A percentile compares a stretch with the other conserved stretches of the same genome.
phyloP scores from a whole-genome alignment of 2,797 vertebrate species.

The Tachyglossus aculeatus region DNA sequence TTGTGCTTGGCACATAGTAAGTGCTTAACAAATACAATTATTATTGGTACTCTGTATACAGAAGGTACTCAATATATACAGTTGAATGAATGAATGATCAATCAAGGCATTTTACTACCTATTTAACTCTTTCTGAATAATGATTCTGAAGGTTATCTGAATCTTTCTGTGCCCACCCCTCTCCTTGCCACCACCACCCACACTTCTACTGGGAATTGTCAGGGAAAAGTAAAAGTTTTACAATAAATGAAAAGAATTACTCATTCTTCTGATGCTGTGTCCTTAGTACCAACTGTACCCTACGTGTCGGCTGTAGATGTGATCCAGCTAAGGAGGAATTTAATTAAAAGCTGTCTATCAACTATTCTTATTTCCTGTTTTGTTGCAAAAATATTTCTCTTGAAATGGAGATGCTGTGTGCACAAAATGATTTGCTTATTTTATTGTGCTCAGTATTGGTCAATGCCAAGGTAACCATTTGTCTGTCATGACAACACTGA shows the following conservation, averaged over 20 bases:
- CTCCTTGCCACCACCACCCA: rapidly evolving
- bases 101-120: too few relatives aligned
- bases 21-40: too few relatives aligned
- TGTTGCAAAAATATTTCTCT: not conserved
- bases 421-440: rapidly evolving
- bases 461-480: not conserved
- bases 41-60: too few relatives aligned
- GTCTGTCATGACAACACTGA: too few relatives aligned
- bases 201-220: rapidly evolving
- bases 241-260: not conserved
- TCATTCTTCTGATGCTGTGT: not conserved
- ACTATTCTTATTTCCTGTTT: not conserved
- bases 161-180: too few relatives aligned
- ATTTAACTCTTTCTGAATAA: too few relatives aligned
- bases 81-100: too few relatives aligned
- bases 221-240: rapidly evolving
- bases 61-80: too few relatives aligned
- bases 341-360: not conserved
- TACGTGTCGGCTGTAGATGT: not conserved
- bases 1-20: too few relatives aligned
- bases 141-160: too few relatives aligned
- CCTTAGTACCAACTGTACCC: not conserved
- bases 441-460: not conserved
- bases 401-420: not conserved
- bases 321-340: not conserved